Percentiles rank a stretch among this genome's conserved stretches.
phyloP scores from a whole-genome alignment of 23 tunicate genomes.

The Clavelina lepadiformis region DNA sequence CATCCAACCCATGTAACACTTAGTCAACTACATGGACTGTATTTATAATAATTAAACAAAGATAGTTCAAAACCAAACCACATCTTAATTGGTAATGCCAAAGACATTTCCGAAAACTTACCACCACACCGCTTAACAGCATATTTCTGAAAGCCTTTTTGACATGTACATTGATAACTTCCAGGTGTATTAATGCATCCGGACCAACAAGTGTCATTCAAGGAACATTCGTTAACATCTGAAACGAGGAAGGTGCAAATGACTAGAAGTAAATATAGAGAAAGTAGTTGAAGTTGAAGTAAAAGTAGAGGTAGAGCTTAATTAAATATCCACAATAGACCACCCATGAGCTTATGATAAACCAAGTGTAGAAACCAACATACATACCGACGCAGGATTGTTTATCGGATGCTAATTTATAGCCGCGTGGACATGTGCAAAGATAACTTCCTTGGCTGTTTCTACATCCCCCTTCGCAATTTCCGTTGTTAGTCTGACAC shows the following conservation, averaged over 20 bases:
- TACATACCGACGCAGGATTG: conserved; percentile 52
- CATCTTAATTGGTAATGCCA: too few relatives aligned
- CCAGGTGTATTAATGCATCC: conserved; percentile 60
- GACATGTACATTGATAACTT: conserved; percentile 59
- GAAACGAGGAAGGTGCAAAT: conserved; percentile 1
- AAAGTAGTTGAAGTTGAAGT: conserved; percentile 1
- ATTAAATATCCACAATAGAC: too few relatives aligned
- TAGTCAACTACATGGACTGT: too few relatives aligned
- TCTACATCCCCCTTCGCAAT: conserved; percentile 56
- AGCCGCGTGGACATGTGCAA: conserved; percentile 68
- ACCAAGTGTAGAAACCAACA: background rate
- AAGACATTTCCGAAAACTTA: too few relatives aligned
- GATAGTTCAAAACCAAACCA: too few relatives aligned
- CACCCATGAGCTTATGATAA: background rate
- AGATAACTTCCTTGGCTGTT: conserved; percentile 66
- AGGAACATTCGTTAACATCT: conserved; percentile 72
- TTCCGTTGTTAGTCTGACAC: conserved; percentile 52
- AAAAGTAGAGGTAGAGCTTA: too few relatives aligned
- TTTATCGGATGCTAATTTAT: conserved; percentile 38
- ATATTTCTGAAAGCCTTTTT: conserved; percentile 41
- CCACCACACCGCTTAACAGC: conserved; percentile 76
- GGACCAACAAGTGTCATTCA: conserved; percentile 73
- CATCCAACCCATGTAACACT: too few relatives aligned
- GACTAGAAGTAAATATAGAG: too few relatives aligned
- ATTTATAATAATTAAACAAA: too few relatives aligned